Evolutionary conservation across 2,888 invertebrate genomes (phyloP), one percentile per base, ranked within the genome.

Genomic region (Ennomos fuscantarius): DNA sequence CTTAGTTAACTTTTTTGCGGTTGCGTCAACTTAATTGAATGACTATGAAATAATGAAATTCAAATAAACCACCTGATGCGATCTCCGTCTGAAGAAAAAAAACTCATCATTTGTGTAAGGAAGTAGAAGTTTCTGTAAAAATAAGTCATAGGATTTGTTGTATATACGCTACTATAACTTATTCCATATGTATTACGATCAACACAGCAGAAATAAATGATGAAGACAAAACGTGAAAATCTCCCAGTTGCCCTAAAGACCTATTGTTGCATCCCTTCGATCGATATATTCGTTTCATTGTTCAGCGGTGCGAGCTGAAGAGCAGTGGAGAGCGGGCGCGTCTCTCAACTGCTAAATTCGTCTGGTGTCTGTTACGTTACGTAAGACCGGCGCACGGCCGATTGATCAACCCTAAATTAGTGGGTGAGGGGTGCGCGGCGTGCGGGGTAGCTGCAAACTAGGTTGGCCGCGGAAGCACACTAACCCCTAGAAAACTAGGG

Each of bases 401-500:
- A 90, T 90, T 89, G 91, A 91, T 91, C 91, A 90, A 84, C 88
- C 87, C 89, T 89, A 90, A 91, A 90, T 92, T 89, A 92, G 89
- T 79, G 82, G 84, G 80, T 77, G 82, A 82, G 84, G 85, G 76
- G 75, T 66, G 73, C 57, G 77, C 72, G 82, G 74, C 70, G 84
- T 77, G 88, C 87, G 86, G 85, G 84, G 79, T 72, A 76, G 83
- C 84, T 78, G 83, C 85, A 89, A 92, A 91, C 92, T 92, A 92
- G 92, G 92, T 92, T 92, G 92, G 90, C 86, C 88, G 84, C 91
- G 92, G 87, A 92, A 92, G 90, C 92, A 92, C 88, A 92, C 90
- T 92, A 92, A 92, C 92, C 92, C 92, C 92, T 92, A 91, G 92
- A 92, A 92, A 92, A 91, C 92, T 91, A 90, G 92, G 92, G 92